These are phyloP conservation scores for Sorex maritimensis DNA, from an alignment of 2,797 vertebrate species.

Conservation along the genomic window DNA sequence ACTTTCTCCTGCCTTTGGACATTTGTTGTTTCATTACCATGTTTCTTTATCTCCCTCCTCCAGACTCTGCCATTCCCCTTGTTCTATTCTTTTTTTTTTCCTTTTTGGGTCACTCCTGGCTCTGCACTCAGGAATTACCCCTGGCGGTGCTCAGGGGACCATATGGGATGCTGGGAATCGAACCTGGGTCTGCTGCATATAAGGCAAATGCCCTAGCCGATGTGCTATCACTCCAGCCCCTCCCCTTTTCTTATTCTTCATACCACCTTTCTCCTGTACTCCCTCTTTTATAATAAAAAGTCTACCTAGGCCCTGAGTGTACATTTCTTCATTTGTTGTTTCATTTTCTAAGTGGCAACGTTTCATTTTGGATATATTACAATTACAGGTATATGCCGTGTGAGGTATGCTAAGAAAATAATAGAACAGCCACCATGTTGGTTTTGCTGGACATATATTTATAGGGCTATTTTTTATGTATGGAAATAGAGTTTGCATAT, in stretches of 20 bases:
- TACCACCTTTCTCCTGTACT: too few relatives aligned
- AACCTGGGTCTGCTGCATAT: too few relatives aligned
- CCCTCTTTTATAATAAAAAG: neutral
- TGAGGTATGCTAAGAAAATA: constrained; percentile 68
- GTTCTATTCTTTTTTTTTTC: too few relatives aligned
- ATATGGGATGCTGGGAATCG: too few relatives aligned
- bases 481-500: constrained; percentile 84
- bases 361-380: constrained; percentile 18
- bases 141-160: too few relatives aligned
- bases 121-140: too few relatives aligned
- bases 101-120: too few relatives aligned
- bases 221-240: too few relatives aligned
- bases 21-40: too few relatives aligned
- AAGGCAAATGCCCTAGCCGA: too few relatives aligned
- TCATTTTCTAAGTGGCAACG: constrained; percentile 44
- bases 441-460: constrained; percentile 76
- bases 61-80: neutral
- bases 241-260: neutral
- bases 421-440: constrained; percentile 66
- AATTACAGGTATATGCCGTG: constrained; percentile 29
- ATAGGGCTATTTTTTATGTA: constrained; percentile 66
- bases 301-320: neutral
- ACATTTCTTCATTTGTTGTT: constrained; percentile 50
- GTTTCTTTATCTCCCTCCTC: too few relatives aligned
- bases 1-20: too few relatives aligned